Conservation (phyloP, 2,888 invertebrate genomes). For the Drosophila subsilvestris region DNA sequence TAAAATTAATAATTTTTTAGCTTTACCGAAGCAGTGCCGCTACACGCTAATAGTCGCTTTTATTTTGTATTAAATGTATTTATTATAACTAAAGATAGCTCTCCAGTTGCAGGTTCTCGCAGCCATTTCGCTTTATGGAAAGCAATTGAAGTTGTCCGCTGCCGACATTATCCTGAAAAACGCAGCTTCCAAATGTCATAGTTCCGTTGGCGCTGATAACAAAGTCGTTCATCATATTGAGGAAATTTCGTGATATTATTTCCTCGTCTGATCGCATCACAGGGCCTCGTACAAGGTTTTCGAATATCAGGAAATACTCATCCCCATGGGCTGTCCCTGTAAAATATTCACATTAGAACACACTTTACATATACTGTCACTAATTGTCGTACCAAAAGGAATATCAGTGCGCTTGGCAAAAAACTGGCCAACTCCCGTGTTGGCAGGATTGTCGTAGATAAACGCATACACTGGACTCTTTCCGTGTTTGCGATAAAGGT, state of each 20-base stretch:
- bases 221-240: slow-evolving; percentile 74
- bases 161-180: slow-evolving; percentile 60
- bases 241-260: slow-evolving; percentile 59
- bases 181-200: slow-evolving; percentile 62
- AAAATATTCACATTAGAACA: neutral
- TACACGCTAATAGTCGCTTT: neutral
- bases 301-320: slow-evolving; percentile 73
- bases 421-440: slow-evolving; percentile 86
- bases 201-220: slow-evolving; percentile 29
- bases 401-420: slow-evolving; percentile 85
- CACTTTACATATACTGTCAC: neutral
- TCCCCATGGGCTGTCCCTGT: slow-evolving; percentile 78
- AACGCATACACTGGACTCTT: slow-evolving; percentile 88
- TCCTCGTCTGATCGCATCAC: slow-evolving; percentile 53
- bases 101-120: slow-evolving; percentile 42
- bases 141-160: slow-evolving; percentile 50
- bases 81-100: slow-evolving; percentile 24
- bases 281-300: slow-evolving; percentile 19
- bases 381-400: slow-evolving; percentile 85
- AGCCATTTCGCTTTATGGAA: slow-evolving; percentile 53
- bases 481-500: slow-evolving; percentile 86
- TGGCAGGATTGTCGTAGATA: slow-evolving; percentile 87
- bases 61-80: neutral
- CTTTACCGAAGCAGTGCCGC: neutral
- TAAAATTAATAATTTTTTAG: neutral